These are phyloP conservation scores for Oreohelix idahoensis DNA, from an alignment of 1,140 invertebrate species.

Conservation along the genomic window DNA sequence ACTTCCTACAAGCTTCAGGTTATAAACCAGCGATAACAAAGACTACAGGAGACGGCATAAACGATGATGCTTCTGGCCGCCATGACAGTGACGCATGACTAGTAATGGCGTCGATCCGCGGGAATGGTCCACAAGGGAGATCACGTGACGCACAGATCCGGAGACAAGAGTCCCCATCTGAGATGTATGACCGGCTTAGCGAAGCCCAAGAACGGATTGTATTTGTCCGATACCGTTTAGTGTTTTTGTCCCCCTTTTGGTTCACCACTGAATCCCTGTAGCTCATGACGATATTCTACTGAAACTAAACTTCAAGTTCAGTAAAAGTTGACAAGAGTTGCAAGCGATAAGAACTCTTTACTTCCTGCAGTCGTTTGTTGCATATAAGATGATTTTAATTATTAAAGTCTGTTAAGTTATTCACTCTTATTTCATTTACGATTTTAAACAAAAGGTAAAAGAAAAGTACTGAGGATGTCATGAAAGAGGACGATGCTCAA, in stretches of 20 bases:
- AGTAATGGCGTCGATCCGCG: slow-evolving; percentile 26
- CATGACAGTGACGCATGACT: slow-evolving; percentile 13
- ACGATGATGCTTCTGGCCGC: neutral
- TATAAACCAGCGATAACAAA: neutral
- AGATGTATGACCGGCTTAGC: slow-evolving; percentile 31
- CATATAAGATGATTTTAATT: no score
- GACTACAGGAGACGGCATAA: neutral
- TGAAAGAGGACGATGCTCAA: no score
- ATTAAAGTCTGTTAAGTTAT: no score
- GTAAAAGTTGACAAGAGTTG: no score
- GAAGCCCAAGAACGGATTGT: slow-evolving; percentile 7
- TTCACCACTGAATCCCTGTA: neutral
- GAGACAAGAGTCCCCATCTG: neutral
- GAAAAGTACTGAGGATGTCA: no score
- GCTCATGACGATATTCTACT: neutral
- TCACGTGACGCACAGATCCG: slow-evolving; percentile 19
- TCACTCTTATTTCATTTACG: no score
- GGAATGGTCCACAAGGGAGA: slow-evolving; percentile 31
- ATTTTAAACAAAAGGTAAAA: no score
- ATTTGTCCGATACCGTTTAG: slow-evolving; percentile 19
- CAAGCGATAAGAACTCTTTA: no score
- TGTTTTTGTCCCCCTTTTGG: neutral
- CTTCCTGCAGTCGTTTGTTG: no score
- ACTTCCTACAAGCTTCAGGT: neutral
- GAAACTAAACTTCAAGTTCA: no score